Conservation (phyloP, 2,113 vertebrate species). For the Ifrita kowaldi region DNA sequence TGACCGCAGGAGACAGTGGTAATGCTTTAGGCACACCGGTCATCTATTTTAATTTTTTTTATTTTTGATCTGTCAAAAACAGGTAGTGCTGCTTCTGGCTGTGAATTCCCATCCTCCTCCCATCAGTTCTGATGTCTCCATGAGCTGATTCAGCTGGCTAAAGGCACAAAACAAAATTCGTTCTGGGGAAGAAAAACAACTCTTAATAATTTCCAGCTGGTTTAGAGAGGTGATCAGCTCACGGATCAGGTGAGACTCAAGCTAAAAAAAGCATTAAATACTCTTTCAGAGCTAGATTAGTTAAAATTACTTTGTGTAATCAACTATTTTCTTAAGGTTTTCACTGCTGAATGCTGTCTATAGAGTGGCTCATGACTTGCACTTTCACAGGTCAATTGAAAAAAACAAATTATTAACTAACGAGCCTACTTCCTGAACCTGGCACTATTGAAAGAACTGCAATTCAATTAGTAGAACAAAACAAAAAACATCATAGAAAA, state of each 20-base stretch:
- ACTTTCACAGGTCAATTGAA: conserved; percentile 9
- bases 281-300: conserved; percentile 17
- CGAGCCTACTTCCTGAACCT: background rate
- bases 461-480: conserved; percentile 18
- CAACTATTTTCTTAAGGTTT: conserved; percentile 12
- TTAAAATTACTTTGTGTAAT: background rate
- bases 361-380: background rate
- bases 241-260: conserved; percentile 31
- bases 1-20: background rate
- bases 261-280: conserved; percentile 18
- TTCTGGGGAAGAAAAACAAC: conserved; percentile 29
- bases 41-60: background rate
- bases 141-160: conserved; percentile 5
- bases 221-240: background rate
- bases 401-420: background rate
- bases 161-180: background rate
- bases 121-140: background rate
- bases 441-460: background rate
- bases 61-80: background rate
- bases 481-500: background rate
- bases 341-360: background rate
- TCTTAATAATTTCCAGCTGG: conserved; percentile 39
- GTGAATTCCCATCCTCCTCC: background rate
- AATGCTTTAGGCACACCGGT: background rate
- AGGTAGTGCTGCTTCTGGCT: background rate